A percentile compares a stretch with the other conserved stretches of the same genome.
Conservation (phyloP, 2,888 invertebrate genomes). For the Apocheima hispidaria region DNA sequence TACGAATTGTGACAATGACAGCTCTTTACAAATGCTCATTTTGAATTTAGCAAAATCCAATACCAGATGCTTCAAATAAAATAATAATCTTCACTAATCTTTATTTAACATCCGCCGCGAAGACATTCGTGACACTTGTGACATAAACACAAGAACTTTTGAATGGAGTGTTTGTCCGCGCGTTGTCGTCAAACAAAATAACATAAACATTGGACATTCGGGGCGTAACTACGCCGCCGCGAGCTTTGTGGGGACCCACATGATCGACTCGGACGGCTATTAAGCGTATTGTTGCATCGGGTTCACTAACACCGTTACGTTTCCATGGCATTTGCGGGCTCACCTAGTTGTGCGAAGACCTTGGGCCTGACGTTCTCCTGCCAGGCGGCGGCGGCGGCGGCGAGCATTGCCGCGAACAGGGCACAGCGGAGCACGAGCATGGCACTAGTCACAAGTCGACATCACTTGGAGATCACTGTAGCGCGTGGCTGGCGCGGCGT, state of each 20-base stretch:
- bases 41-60: slow-evolving; percentile 12
- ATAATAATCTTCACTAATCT: slow-evolving; percentile 48
- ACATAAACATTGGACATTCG: slow-evolving; percentile 72
- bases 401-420: slow-evolving; percentile 83
- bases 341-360: slow-evolving; percentile 97
- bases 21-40: not conserved
- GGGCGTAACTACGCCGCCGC: slow-evolving; percentile 51
- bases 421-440: slow-evolving; percentile 83
- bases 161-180: slow-evolving; percentile 72
- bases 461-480: slow-evolving; percentile 81
- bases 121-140: slow-evolving; percentile 57
- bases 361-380: slow-evolving; percentile 97
- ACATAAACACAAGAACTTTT: slow-evolving; percentile 73
- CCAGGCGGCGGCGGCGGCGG: slow-evolving; percentile 89
- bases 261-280: slow-evolving; percentile 62
- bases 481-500: slow-evolving; percentile 52
- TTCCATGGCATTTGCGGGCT: slow-evolving; percentile 79
- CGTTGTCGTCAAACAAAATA: slow-evolving; percentile 78
- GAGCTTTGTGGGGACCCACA: slow-evolving; percentile 59
- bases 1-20: not conserved
- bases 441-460: slow-evolving; percentile 84
- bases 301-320: slow-evolving; percentile 68
- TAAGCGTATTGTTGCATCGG: slow-evolving; percentile 69
- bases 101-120: slow-evolving; percentile 46
- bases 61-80: slow-evolving; percentile 34